Conservation (phyloP, 2,888 invertebrate genomes). For the Parnassius smintheus region DNA sequence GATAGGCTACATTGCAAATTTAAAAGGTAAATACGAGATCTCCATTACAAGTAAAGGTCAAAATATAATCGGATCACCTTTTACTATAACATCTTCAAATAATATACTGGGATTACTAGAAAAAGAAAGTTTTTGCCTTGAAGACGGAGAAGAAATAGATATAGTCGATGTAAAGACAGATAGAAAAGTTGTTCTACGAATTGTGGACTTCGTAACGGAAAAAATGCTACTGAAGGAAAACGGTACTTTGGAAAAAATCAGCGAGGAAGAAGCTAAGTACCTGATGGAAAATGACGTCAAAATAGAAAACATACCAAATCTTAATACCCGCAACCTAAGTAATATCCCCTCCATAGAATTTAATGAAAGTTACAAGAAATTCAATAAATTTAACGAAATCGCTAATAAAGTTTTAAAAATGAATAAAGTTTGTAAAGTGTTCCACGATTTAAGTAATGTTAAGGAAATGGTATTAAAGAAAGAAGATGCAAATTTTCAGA, state of each 20-base stretch:
- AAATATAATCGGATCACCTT: slow-evolving; percentile 82
- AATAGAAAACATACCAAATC: slow-evolving; percentile 29
- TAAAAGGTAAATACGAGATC: slow-evolving; percentile 80
- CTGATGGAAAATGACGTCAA: slow-evolving; percentile 55
- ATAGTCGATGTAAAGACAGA: slow-evolving; percentile 69
- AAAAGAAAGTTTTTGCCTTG: slow-evolving; percentile 62
- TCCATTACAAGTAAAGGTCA: slow-evolving; percentile 79
- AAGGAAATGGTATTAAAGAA: slow-evolving; percentile 32
- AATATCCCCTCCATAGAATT: slow-evolving; percentile 21
- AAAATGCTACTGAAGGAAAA: slow-evolving; percentile 80
- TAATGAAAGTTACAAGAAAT: slow-evolving; percentile 28
- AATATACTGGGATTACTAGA: slow-evolving; percentile 60
- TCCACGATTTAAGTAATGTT: slow-evolving; percentile 42
- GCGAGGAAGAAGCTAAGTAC: slow-evolving; percentile 65
- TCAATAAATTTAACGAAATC: slow-evolving; percentile 50
- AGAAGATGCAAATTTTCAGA: slow-evolving; percentile 25
- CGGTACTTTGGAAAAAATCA: slow-evolving; percentile 71
- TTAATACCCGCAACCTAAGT: slow-evolving; percentile 32
- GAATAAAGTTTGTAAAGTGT: slow-evolving; percentile 59
- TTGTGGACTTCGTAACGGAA: slow-evolving; percentile 79
- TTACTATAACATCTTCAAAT: slow-evolving; percentile 67
- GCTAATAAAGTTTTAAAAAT: slow-evolving; percentile 57
- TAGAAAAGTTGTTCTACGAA: slow-evolving; percentile 73
- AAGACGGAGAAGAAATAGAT: slow-evolving; percentile 74
- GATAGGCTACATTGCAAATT: slow-evolving; percentile 72